Percentiles rank a stretch among this genome's conserved stretches.
Evolutionary conservation across 2,113 vertebrate species (phyloP).

Genomic region (Ciconia stormi): DNA sequence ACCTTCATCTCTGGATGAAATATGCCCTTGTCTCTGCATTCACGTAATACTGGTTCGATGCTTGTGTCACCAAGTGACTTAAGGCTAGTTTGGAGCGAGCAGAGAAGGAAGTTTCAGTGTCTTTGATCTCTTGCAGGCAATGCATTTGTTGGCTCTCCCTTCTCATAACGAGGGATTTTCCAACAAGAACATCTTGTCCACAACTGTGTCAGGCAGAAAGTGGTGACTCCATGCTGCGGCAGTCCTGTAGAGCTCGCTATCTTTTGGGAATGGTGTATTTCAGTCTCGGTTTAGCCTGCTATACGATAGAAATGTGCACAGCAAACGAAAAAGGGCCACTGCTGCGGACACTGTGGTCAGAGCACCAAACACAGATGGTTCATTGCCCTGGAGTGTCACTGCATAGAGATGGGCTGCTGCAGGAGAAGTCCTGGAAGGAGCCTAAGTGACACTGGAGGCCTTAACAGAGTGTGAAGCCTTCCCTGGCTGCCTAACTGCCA

Average conservation of each 20-base stretch:
- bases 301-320: fast-evolving
- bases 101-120: not conserved
- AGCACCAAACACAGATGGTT: not conserved
- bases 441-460: not conserved
- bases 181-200: not conserved
- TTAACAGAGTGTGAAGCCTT: not conserved
- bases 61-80: not conserved
- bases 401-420: fast-evolving
- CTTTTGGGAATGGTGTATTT: fast-evolving
- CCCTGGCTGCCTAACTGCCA: not conserved
- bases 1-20: fast-evolving
- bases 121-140: not conserved
- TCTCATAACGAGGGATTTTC: not conserved
- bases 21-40: fast-evolving
- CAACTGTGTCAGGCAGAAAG: not conserved
- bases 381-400: fast-evolving
- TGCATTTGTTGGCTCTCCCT: not conserved
- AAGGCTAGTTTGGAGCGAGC: not conserved
- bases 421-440: not conserved
- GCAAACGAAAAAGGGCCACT: not conserved
- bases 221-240: fast-evolving
- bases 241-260: fast-evolving
- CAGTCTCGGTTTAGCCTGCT: not conserved
- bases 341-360: fast-evolving
- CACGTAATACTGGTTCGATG: not conserved